Percentiles rank a stretch among this genome's conserved stretches.
These are phyloP conservation scores for Pelecanus crispus DNA, from an alignment of 2,113 vertebrate species.

Conservation along the genomic window DNA sequence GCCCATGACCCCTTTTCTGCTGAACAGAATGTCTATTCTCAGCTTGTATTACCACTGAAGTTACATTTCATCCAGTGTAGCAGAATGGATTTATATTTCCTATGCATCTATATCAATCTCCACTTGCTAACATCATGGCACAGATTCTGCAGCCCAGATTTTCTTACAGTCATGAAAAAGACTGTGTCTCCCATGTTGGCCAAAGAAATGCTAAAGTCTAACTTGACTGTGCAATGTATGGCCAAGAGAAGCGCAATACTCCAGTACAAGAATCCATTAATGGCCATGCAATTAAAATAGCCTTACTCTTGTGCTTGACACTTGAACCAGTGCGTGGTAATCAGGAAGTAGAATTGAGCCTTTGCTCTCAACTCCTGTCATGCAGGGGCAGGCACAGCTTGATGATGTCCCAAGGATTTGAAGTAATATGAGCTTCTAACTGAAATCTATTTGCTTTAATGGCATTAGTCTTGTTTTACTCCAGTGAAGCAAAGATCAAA, in stretches of 20 bases:
- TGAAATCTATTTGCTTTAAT: neutral
- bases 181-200: neutral
- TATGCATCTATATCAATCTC: neutral
- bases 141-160: neutral
- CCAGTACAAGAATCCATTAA: neutral
- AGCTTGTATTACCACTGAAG: neutral
- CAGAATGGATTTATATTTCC: neutral
- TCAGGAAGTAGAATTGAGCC: neutral
- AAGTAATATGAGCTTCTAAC: neutral
- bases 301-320: neutral
- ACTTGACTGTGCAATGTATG: neutral
- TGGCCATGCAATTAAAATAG: neutral
- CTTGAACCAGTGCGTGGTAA: neutral
- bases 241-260: neutral
- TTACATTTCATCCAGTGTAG: neutral
- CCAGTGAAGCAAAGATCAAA: neutral
- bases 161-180: neutral
- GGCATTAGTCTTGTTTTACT: neutral
- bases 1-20: neutral
- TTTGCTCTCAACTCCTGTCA: neutral
- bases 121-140: neutral
- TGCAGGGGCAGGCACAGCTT: neutral
- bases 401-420: neutral
- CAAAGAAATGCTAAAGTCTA: neutral
- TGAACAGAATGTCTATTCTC: neutral